Evolutionary conservation across 1,140 invertebrate species (phyloP).

Genomic region (Trinorchestia longiramus): DNA sequence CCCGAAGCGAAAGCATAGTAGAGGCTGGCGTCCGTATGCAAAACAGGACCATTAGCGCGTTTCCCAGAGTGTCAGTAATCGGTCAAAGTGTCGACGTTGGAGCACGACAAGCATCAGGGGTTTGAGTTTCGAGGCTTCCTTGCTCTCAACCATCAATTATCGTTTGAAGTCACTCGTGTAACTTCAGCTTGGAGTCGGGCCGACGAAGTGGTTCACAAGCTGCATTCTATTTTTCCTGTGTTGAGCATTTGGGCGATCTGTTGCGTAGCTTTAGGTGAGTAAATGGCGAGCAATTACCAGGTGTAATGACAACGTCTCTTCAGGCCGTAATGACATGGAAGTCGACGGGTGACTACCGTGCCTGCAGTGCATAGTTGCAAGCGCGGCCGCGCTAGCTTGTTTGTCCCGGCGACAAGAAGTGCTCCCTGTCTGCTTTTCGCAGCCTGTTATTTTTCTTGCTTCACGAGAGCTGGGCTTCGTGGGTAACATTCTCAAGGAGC

Average conservation of each 20-base stretch:
- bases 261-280: constrained; percentile 51
- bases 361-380: not conserved
- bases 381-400: not conserved
- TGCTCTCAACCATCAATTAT: constrained; percentile 51
- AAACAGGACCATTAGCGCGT: constrained; percentile 36
- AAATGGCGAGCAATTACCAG: constrained; percentile 40
- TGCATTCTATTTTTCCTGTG: constrained; percentile 43
- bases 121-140: constrained; percentile 25
- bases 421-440: not conserved
- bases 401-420: not conserved
- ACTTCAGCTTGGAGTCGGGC: not conserved
- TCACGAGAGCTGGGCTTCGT: not conserved
- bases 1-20: not conserved
- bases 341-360: constrained; percentile 16
- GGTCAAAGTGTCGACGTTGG: constrained; percentile 43
- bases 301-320: constrained; percentile 27
- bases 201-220: constrained; percentile 5
- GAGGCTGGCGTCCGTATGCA: constrained; percentile 8
- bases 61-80: constrained; percentile 52
- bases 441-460: not conserved
- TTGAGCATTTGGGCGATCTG: constrained; percentile 27
- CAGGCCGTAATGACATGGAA: constrained; percentile 23
- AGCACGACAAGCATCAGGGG: constrained; percentile 46
- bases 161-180: constrained; percentile 39
- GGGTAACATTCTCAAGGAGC: not conserved